Conservation (phyloP, 2,113 vertebrate genomes). For the Myotis yumanensis region DNA sequence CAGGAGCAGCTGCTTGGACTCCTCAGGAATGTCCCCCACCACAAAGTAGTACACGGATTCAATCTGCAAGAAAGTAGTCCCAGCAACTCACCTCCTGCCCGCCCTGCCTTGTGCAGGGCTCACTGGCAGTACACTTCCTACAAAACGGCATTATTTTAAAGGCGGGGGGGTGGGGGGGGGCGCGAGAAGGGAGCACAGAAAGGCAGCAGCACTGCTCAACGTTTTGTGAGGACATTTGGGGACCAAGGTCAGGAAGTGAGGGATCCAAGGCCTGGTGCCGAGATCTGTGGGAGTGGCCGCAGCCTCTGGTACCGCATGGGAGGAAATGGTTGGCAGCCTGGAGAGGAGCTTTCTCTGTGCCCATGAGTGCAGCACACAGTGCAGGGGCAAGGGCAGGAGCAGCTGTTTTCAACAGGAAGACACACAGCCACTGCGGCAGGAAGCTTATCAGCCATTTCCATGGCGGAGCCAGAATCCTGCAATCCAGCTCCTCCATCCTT, state of each 20-base stretch:
- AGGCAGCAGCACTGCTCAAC: neutral
- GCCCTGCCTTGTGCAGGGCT: neutral
- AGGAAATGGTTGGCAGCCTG: neutral
- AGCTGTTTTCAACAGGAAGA: neutral
- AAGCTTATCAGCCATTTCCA: neutral
- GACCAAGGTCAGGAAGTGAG: conserved; percentile 25
- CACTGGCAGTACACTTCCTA: neutral
- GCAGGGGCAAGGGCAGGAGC: neutral
- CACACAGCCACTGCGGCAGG: neutral
- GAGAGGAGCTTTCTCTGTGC: neutral
- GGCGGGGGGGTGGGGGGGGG: too few relatives aligned
- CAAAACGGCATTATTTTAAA: neutral
- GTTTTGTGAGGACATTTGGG: neutral
- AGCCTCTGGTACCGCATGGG: neutral
- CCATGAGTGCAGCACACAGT: neutral
- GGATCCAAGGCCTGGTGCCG: neutral
- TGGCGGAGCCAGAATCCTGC: neutral
- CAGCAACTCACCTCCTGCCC: neutral
- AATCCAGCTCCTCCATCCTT: neutral
- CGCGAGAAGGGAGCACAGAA: neutral
- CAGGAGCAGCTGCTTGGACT: conserved; percentile 78
- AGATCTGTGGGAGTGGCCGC: neutral
- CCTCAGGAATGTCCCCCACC: conserved; percentile 82
- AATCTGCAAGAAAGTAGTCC: conserved; percentile 76
- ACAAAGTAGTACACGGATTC: conserved; percentile 88